Evolutionary conservation across 2,113 vertebrate species (phyloP), one percentile per base, ranked within the genome.

Genomic region (Glaucomys volans): DNA sequence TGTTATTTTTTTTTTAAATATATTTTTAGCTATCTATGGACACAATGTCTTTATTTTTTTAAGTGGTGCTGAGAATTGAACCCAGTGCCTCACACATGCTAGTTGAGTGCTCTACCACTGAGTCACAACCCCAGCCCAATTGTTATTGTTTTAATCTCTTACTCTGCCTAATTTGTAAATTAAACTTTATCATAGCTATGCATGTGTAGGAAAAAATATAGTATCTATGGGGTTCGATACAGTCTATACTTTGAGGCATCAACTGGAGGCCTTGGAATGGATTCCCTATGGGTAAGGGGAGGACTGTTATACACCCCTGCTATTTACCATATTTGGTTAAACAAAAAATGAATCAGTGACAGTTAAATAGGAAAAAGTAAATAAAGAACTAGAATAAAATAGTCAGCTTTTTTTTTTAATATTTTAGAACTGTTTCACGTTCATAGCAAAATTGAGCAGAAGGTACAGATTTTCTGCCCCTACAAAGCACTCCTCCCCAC

Each of bases 361-460:
- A 4, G 7, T 81, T 89, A 75, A 77, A 82, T 28, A 26, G 59
- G 28, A 28, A 50, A 67, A 40, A 66, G 26, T 62, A 77, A 79
- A 42, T 57, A 95, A n/a, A n/a, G n/a, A n/a, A 42, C 24, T 30
- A 17, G 64, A 87, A 96, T 52, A 76, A 57, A 92, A 75, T 75
- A 85, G 30, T 69, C 18, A 57, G 50, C 16, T 44, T 90, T 92
- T 26, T 42, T 67, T 52, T 35, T 84, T 69, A 40, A 22, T 72
- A 59, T 74, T 77, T 80, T 83, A 75, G 47, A 59, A 52, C 42
- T 71, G 42, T 72, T 86, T 37, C 83, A 74, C 57, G 50, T 94
- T 95, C 14, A 62, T 57, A 54, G 77, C n/a, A 84, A 40, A 96
- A 44, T 17, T 47, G 69, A 79, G 40, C 40, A 37, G 69, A 57